Evolutionary conservation across 2,888 invertebrate species (phyloP).

Genomic region (Clusia tigrina): DNA sequence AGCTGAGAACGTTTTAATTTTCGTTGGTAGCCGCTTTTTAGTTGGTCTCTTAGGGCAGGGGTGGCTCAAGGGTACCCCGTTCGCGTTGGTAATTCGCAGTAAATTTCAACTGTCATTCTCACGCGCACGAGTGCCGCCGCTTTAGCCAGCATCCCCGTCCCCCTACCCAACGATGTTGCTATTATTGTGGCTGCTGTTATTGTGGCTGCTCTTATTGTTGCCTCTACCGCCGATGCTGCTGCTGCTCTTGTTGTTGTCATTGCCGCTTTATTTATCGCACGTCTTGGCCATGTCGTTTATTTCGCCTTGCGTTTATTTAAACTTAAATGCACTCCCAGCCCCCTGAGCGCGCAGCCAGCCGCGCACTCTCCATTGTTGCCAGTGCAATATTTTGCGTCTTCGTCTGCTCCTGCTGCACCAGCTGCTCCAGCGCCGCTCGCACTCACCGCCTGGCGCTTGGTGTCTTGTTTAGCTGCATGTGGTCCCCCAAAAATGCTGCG

Average conservation of each 20-base stretch:
- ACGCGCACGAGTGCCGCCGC: conserved; percentile 9
- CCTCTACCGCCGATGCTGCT: no score
- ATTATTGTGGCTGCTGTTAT: conserved; percentile 8
- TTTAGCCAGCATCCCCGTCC: not conserved
- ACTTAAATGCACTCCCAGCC: not conserved
- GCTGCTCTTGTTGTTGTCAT: conserved; percentile 9
- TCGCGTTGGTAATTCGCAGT: conserved; percentile 1
- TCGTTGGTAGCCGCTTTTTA: not conserved
- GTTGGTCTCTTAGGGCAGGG: no score
- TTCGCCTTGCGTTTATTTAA: conserved; percentile 26
- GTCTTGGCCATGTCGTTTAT: conserved; percentile 28
- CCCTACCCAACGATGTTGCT: not conserved
- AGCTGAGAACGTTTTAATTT: not conserved
- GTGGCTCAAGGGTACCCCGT: no score
- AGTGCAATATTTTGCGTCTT: no score
- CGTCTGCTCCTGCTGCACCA: conserved; percentile 19
- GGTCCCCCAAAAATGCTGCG: not conserved
- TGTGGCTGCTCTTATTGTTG: conserved; percentile 10
- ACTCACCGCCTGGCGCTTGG: not conserved
- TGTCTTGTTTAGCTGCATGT: not conserved
- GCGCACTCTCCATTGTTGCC: conserved; percentile 25
- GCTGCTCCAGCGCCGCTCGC: not conserved
- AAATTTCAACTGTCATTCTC: conserved; percentile 27
- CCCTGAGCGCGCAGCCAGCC: conserved; percentile 8
- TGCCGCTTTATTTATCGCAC: conserved; percentile 33